phyloP scores from a whole-genome alignment of 2,888 invertebrate species.

The Frankliniella fusca region DNA sequence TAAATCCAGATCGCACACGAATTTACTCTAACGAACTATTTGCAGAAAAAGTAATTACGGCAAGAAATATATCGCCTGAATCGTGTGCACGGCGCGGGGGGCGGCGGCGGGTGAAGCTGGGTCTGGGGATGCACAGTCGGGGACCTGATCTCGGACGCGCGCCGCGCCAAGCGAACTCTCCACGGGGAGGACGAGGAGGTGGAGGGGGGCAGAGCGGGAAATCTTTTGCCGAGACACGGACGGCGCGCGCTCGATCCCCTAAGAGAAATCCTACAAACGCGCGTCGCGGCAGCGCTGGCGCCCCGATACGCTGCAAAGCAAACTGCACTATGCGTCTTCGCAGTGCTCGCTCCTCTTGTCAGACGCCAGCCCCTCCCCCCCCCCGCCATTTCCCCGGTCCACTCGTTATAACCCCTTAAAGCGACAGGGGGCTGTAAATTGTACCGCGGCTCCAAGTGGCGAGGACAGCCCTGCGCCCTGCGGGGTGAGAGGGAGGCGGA shows the following conservation, averaged over 20 bases:
- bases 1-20: no score
- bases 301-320: background rate
- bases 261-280: background rate
- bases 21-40: background rate
- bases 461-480: background rate
- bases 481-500: no score
- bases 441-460: background rate
- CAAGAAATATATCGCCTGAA: background rate
- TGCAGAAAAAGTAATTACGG: background rate
- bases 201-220: background rate
- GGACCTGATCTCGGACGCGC: background rate
- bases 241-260: no score
- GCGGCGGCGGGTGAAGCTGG: background rate
- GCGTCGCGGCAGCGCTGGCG: background rate
- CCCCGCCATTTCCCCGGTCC: background rate
- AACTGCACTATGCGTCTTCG: background rate
- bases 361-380: background rate
- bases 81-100: background rate
- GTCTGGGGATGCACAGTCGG: background rate
- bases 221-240: background rate
- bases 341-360: background rate
- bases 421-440: conserved; percentile 16
- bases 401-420: background rate
- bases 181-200: background rate
- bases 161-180: background rate